Conservation (phyloP, 1,140 invertebrate genomes). For the Halictus rubicundus region DNA sequence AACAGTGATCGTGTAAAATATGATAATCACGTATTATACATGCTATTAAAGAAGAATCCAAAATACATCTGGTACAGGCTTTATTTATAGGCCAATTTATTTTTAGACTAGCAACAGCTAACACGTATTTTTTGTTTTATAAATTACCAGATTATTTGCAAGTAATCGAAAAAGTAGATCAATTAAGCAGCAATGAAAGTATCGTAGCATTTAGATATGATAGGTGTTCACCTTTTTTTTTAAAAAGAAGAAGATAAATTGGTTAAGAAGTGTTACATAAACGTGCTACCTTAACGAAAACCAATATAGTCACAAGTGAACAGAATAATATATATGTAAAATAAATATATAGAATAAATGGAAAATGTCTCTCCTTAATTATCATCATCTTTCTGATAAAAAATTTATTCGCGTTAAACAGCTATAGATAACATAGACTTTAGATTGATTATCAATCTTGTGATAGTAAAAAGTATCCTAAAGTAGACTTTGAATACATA, state of each 20-base stretch:
- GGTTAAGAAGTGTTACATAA: neutral
- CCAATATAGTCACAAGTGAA: neutral
- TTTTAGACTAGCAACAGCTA: slow-evolving; percentile 22
- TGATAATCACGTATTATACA: neutral
- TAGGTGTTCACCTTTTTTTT: neutral
- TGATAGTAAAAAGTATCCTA: too few species aligned
- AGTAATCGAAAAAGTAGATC: neutral
- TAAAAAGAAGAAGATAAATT: slow-evolving; percentile 1
- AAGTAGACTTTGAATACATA: neutral
- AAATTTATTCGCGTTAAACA: neutral
- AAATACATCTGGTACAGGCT: neutral
- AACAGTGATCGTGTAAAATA: neutral
- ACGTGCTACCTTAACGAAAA: neutral
- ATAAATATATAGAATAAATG: neutral
- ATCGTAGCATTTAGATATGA: neutral
- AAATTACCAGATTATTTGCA: slow-evolving; percentile 1
- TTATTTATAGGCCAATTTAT: slow-evolving; percentile 19
- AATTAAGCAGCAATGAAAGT: slow-evolving; percentile 3
- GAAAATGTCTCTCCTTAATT: neutral
- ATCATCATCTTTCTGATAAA: neutral
- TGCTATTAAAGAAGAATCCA: neutral
- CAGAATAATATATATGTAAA: neutral
- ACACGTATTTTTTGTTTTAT: neutral
- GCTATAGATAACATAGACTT: neutral
- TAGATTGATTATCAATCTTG: neutral